phyloP scores from a whole-genome alignment of 1,140 invertebrate species.

The Nixonia krombeini region DNA sequence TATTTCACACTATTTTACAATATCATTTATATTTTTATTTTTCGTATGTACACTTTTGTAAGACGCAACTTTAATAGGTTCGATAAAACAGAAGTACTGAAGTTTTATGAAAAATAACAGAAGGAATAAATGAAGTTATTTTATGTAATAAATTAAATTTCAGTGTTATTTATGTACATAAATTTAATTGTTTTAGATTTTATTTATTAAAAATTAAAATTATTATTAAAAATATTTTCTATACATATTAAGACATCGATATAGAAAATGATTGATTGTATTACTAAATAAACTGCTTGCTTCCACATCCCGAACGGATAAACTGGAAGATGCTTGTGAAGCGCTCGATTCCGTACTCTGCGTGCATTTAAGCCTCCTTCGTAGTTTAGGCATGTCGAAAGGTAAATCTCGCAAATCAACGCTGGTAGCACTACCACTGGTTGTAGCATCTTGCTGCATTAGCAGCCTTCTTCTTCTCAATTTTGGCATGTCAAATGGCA shows the following conservation, averaged over 20 bases:
- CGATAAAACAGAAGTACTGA: too few species aligned
- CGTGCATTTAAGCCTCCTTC: constrained; percentile 77
- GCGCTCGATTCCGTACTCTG: constrained; percentile 77
- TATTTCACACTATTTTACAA: too few species aligned
- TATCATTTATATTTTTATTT: too few species aligned
- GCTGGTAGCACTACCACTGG: constrained; percentile 80
- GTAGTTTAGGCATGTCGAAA: constrained; percentile 91
- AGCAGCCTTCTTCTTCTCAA: constrained; percentile 78
- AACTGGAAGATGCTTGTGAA: constrained; percentile 84
- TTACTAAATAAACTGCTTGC: constrained; percentile 68
- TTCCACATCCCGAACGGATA: constrained; percentile 81
- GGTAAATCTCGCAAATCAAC: constrained; percentile 85
- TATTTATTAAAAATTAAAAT: too few species aligned
- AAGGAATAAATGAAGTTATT: too few species aligned
- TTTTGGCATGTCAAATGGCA: constrained; percentile 94
- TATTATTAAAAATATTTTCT: too few species aligned
- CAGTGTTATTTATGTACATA: not conserved
- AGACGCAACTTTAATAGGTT: too few species aligned
- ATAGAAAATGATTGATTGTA: too few species aligned
- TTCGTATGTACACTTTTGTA: too few species aligned
- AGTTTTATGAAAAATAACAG: too few species aligned
- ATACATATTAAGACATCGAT: too few species aligned
- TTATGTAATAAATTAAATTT: too few species aligned
- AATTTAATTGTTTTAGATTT: constrained; percentile 7
- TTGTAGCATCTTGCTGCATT: constrained; percentile 74